phyloP scores from a whole-genome alignment of 2,888 invertebrate genomes.

The Hydropsyche betteni region DNA sequence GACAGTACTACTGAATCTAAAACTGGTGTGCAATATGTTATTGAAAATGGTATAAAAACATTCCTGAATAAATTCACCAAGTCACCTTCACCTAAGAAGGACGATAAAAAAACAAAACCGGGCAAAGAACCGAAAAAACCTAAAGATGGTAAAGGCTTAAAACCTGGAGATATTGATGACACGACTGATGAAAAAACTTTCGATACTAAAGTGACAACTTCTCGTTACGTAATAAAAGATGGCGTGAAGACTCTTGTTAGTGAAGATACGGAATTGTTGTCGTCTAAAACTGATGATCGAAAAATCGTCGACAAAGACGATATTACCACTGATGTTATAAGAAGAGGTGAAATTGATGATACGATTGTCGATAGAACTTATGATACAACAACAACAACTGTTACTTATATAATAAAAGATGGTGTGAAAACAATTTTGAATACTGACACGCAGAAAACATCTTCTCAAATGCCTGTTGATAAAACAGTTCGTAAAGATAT shows the following conservation, averaged over 20 bases:
- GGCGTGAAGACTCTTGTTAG: slow-evolving; percentile 39
- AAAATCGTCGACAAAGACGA: slow-evolving; percentile 13
- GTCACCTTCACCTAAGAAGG: slow-evolving; percentile 5
- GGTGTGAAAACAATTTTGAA: slow-evolving; percentile 41
- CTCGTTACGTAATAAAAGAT: slow-evolving; percentile 25
- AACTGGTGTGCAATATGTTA: slow-evolving; percentile 43
- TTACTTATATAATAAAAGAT: slow-evolving; percentile 44
- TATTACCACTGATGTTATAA: background rate
- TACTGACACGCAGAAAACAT: slow-evolving; percentile 13
- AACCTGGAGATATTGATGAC: background rate
- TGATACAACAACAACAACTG: slow-evolving; percentile 21
- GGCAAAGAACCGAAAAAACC: background rate
- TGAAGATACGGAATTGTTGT: slow-evolving; percentile 35
- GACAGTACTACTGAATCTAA: slow-evolving; percentile 27
- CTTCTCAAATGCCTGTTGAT: slow-evolving; percentile 2
- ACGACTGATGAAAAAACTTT: slow-evolving; percentile 21
- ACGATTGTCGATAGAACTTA: slow-evolving; percentile 9
- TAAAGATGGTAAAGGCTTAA: slow-evolving; percentile 6
- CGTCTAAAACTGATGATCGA: slow-evolving; percentile 35
- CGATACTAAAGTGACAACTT: slow-evolving; percentile 33
- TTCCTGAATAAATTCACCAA: slow-evolving; percentile 35
- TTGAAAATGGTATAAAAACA: slow-evolving; percentile 50
- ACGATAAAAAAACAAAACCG: slow-evolving; percentile 17
- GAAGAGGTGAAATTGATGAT: background rate
- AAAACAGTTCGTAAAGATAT: background rate